phyloP scores from a whole-genome alignment of 2,113 vertebrate genomes.

The Triplophysa tibetana region DNA sequence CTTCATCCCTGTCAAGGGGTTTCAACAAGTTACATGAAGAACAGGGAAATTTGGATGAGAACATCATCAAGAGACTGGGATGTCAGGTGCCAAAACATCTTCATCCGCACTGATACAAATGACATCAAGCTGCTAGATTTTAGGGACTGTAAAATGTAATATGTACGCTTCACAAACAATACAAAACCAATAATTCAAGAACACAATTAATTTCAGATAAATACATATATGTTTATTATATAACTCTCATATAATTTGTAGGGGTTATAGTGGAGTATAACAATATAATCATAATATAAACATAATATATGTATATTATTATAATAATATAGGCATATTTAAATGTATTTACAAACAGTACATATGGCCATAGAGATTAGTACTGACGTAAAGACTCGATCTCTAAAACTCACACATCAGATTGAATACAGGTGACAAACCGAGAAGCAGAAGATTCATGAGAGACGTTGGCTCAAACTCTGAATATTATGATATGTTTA shows the following conservation, averaged over 20 bases:
- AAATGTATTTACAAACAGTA: slow-evolving; percentile 48
- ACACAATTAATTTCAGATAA: slow-evolving; percentile 15
- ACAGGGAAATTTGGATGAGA: too few species aligned
- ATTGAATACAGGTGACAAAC: slow-evolving; percentile 25
- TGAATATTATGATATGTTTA: slow-evolving; percentile 30
- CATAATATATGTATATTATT: slow-evolving; percentile 37
- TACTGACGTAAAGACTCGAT: slow-evolving; percentile 29
- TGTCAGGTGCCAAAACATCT: too few species aligned
- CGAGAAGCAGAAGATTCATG: slow-evolving; percentile 14
- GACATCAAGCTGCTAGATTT: too few species aligned
- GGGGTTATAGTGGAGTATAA: slow-evolving; percentile 49
- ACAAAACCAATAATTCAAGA: background rate
- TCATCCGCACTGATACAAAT: too few species aligned
- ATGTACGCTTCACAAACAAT: too few species aligned
- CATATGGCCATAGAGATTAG: slow-evolving; percentile 44
- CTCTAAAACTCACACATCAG: slow-evolving; percentile 26
- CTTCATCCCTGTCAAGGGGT: too few species aligned
- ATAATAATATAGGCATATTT: slow-evolving; percentile 33
- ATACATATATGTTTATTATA: slow-evolving; percentile 54
- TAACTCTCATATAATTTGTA: slow-evolving; percentile 51
- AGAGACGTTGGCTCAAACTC: slow-evolving; percentile 40
- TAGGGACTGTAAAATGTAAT: too few species aligned
- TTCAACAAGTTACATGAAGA: too few species aligned
- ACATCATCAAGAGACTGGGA: too few species aligned
- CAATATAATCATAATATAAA: slow-evolving; percentile 54